Evolutionary conservation across 2,888 invertebrate genomes (phyloP), one percentile per base, ranked within the genome.

Genomic region (Rhagophthalmus giganteus): DNA sequence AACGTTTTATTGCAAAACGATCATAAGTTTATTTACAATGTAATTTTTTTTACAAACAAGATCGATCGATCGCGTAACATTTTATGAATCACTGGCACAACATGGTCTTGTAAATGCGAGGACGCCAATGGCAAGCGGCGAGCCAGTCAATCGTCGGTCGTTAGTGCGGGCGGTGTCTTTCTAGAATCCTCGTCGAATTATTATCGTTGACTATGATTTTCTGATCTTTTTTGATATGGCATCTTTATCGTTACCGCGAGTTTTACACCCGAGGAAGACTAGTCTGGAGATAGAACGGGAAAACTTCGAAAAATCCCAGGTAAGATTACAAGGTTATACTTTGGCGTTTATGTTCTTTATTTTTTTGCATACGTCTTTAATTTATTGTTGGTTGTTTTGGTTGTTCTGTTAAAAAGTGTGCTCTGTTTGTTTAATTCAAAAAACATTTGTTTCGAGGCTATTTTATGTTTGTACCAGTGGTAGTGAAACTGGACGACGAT

Each of bases 301-400:
- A 73, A 86, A 86, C 66, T 91, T 90, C 72, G 90, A 90, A 75
- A 90, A 88, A 74, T 84, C 84, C 69, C 89, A 89, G 85, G 90
- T 89, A 76, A 68, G 74, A 27, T 20, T 63, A 33, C 30, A 15
- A 47, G 27, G 39, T 42, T 38, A 45, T 13, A n/a, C 13, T 13
- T 15, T n/a, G 14, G 14, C 25, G 16, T 24, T 8, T 26, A 15
- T 46, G 26, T 38, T 32, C 25, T 9, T 38, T 20, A 5, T 35
- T 10, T n/a, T 24, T 35, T 20, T 28, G 24, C 7, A 9, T 33
- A 12, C 33, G 11, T 32, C 26, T 32, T 14, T 32, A 14, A 12
- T 14, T 32, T 13, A 15, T 32, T 4, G 13, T 8, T 8, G 3
- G 14, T 32, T 14, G 15, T 13, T 5, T n/a, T 30, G 7, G 2